These are phyloP conservation scores for Epinephelus lanceolatus DNA, from an alignment of 2,113 vertebrate genomes.

Conservation along the genomic window DNA sequence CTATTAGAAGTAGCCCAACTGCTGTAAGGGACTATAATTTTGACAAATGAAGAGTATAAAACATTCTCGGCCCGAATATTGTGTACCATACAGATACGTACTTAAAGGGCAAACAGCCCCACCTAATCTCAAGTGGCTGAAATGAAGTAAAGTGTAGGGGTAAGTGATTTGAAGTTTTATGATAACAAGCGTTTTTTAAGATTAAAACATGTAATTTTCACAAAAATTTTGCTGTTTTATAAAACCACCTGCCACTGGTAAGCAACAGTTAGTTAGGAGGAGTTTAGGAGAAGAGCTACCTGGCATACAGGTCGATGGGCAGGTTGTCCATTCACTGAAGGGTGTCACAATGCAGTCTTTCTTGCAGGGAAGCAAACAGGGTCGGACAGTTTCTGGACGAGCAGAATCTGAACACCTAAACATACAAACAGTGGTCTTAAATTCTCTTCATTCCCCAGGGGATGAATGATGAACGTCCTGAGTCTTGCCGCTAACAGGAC, in stretches of 20 bases:
- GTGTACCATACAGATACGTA: background rate
- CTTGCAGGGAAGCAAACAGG: constrained; percentile 92
- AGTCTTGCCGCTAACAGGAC: constrained; percentile 40
- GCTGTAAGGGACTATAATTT: too few relatives aligned
- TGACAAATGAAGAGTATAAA: too few relatives aligned
- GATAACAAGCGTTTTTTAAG: too few relatives aligned
- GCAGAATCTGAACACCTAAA: constrained; percentile 91
- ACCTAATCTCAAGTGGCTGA: background rate
- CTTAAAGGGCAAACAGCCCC: background rate
- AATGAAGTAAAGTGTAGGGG: background rate
- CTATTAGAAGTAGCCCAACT: too few relatives aligned
- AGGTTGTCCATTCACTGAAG: constrained; percentile 96
- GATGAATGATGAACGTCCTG: constrained; percentile 56
- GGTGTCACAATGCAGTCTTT: constrained; percentile 93
- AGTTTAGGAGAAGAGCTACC: constrained; percentile 80
- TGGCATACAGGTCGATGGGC: constrained; percentile 88
- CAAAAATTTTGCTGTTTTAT: background rate
- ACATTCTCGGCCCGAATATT: background rate
- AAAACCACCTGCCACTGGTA: background rate
- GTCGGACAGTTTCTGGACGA: constrained; percentile 84
- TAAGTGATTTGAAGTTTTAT: background rate
- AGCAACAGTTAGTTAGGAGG: background rate
- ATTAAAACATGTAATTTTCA: too few relatives aligned
- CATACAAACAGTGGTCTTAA: constrained; percentile 44
- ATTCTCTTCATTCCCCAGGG: constrained; percentile 30